Evolutionary conservation across 2,113 vertebrate genomes (phyloP).

Genomic region (Chrysemys picta): DNA sequence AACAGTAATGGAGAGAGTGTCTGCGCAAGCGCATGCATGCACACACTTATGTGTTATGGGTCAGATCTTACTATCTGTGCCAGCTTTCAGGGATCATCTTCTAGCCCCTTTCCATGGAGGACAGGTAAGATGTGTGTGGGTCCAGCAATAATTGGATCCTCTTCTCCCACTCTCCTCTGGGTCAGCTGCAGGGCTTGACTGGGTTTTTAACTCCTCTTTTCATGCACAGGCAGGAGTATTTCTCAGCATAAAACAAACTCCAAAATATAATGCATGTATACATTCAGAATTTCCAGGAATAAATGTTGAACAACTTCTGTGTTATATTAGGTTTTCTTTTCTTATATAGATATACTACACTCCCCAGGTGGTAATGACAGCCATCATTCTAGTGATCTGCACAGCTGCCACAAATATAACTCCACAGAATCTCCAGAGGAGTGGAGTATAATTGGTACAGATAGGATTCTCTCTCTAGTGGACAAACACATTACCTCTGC

Average conservation of each 20-base stretch:
- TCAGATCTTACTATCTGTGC: rapidly evolving
- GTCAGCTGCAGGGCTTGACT: neutral
- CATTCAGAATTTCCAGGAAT: neutral
- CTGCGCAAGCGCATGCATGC: rapidly evolving
- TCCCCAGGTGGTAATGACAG: neutral
- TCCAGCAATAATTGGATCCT: neutral
- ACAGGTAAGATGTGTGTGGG: neutral
- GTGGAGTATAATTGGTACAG: neutral
- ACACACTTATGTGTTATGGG: neutral
- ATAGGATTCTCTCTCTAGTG: neutral
- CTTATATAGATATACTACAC: rapidly evolving
- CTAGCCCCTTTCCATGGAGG: neutral
- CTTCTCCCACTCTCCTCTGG: neutral
- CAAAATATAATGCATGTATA: neutral
- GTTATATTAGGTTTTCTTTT: neutral
- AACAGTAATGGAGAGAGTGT: neutral
- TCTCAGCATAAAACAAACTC: neutral
- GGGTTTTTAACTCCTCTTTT: neutral
- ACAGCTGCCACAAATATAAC: neutral
- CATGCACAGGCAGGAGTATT: neutral
- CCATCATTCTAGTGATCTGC: rapidly evolving
- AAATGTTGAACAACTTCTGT: neutral
- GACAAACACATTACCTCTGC: slow-evolving; percentile 3
- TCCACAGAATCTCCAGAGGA: neutral
- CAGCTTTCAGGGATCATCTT: neutral